Evolutionary conservation across 2,113 vertebrate genomes (phyloP), one percentile per base, ranked within the genome.

Genomic region (Hippocampus barbouri): DNA sequence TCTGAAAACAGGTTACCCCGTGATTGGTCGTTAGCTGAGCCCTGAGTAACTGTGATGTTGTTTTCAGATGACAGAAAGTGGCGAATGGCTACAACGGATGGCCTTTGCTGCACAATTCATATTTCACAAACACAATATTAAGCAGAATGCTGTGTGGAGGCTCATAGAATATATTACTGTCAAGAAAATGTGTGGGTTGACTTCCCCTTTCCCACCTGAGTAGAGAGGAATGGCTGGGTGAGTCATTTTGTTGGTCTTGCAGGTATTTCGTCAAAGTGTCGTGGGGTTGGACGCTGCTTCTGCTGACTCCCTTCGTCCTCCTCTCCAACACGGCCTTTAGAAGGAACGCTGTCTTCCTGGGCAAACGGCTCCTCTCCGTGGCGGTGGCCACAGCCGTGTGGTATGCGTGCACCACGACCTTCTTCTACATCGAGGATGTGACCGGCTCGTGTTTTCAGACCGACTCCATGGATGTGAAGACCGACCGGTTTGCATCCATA

Each of bases 251-350:
- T 86, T 69, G 69, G 43, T 77, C 70, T 68, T 83, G 51, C 90
- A 99, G 97, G 3, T 98, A 97, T 74, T 98, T 99, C 67, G 97
- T 99, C 74, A 99, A 99, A 87, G 0, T 96, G 75, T 95, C 96
- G 72, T 99, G 97, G 97, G 95, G 91, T 12, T 99, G 97, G 97
- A 98, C 96, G 0, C 78, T 98, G 81, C 85, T 91, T 71, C 93
- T 98, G 45, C 93, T 98, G 47, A 90, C 96, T 12, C 96, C 97
- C n/a, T 99, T 98, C 91, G 89, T 98, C 5, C 34, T 89, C 10
- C 83, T 97, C 61, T 95, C 92, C 86, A 93, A 93, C 81, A 88
- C 89, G 69, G 85, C 89, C 38, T 85, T 92, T 83, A 83, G 80
- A 0, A 72, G 71, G 78, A 93, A 81, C 2, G 5, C 61, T 0